Evolutionary conservation across 2,888 invertebrate genomes (phyloP).

Genomic region (Terebella lapidaria): DNA sequence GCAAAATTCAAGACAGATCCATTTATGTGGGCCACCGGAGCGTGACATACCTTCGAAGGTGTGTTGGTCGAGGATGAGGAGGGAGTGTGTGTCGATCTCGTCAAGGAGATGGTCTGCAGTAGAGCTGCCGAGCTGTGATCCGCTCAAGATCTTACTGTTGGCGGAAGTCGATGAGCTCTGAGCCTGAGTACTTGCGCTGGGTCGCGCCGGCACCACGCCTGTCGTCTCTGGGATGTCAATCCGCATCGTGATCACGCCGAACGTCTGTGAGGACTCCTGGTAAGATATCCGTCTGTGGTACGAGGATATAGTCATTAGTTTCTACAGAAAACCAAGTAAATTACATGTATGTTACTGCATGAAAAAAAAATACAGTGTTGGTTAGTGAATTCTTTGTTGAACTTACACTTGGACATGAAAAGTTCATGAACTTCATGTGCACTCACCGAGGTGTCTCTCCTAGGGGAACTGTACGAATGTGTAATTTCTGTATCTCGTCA

Average conservation of each 20-base stretch:
- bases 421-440: no score
- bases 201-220: conserved; percentile 61
- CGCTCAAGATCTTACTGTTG: conserved; percentile 8
- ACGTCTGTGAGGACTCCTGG: conserved; percentile 74
- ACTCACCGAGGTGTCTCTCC: conserved; percentile 76
- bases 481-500: conserved; percentile 96
- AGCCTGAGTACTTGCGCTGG: conserved; percentile 75
- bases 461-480: conserved; percentile 90
- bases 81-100: conserved; percentile 79
- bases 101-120: conserved; percentile 63
- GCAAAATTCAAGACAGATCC: no score
- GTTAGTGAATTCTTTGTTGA: no score
- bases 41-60: conserved; percentile 74
- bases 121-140: conserved; percentile 45
- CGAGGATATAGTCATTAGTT: neutral
- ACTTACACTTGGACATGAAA: no score
- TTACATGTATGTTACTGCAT: no score
- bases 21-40: no score
- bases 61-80: conserved; percentile 90
- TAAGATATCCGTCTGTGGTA: conserved; percentile 79
- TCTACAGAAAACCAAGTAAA: neutral
- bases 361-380: no score
- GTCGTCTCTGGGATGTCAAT: conserved; percentile 64
- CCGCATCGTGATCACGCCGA: conserved; percentile 86
- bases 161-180: conserved; percentile 45